Percentiles rank a stretch among this genome's conserved stretches.
phyloP scores from a whole-genome alignment of 2,888 invertebrate species.

The Endomychus coccineus region DNA sequence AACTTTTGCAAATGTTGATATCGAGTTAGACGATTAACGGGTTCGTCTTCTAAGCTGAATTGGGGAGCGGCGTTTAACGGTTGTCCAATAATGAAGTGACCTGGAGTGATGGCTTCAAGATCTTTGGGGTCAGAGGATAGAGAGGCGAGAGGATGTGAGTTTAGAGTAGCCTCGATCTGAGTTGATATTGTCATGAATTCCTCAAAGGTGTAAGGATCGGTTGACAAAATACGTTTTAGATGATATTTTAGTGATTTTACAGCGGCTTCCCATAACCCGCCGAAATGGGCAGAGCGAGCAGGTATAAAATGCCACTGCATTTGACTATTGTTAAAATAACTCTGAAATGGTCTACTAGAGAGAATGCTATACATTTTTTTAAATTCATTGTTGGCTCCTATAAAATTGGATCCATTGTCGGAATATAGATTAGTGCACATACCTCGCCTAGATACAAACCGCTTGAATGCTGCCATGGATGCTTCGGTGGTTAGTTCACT shows the following conservation, averaged over 20 bases:
- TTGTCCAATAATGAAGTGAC: conserved; percentile 1
- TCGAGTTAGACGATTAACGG: background rate
- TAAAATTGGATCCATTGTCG: conserved; percentile 1
- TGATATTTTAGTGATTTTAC: background rate
- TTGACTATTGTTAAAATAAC: too few species aligned
- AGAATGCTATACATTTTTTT: too few species aligned
- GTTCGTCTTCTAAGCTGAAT: background rate
- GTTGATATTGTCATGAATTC: background rate
- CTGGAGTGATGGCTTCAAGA: background rate
- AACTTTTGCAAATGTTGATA: background rate
- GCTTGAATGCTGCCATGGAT: conserved; percentile 1
- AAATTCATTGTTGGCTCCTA: background rate
- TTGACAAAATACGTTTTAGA: background rate
- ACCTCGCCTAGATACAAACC: conserved; percentile 3
- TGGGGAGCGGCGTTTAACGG: conserved; percentile 1
- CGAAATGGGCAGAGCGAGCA: too few species aligned
- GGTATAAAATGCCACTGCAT: too few species aligned
- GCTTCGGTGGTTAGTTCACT: conserved; percentile 5
- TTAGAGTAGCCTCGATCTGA: conserved; percentile 1
- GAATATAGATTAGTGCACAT: conserved; percentile 1
- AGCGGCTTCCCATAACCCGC: too few species aligned
- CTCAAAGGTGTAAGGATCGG: background rate
- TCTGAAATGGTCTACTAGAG: too few species aligned
- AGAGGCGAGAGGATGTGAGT: background rate
- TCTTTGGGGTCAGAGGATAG: background rate